These are phyloP conservation scores for Solenopsis fugax DNA, from an alignment of 1,140 invertebrate genomes.

Conservation along the genomic window DNA sequence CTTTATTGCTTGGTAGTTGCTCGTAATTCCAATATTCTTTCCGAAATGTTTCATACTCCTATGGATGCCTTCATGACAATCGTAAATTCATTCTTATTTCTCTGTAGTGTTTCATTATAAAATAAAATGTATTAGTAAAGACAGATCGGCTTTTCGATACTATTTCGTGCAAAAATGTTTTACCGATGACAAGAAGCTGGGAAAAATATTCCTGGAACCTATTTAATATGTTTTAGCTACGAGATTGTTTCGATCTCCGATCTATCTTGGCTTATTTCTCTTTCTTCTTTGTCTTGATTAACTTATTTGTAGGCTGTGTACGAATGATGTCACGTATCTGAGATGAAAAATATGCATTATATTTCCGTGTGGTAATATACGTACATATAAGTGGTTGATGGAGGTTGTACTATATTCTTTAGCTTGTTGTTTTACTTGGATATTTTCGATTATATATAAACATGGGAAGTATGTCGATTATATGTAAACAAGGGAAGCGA, in stretches of 20 bases:
- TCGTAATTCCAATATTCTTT: constrained; percentile 68
- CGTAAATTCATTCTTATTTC: constrained; percentile 53
- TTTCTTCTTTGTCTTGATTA: constrained; percentile 54
- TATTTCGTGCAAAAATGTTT: constrained; percentile 44
- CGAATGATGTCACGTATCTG: constrained; percentile 60
- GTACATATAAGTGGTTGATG: constrained; percentile 25
- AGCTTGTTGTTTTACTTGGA: constrained; percentile 25
- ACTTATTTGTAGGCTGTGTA: constrained; percentile 58
- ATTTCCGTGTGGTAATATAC: constrained; percentile 67
- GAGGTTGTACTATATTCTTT: constrained; percentile 53
- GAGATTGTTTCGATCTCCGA: constrained; percentile 61
- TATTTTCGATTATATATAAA: constrained; percentile 21
- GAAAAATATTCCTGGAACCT: constrained; percentile 7
- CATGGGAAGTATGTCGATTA: background rate
- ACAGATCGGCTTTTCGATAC: constrained; percentile 57
- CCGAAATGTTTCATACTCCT: constrained; percentile 62
- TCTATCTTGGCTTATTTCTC: constrained; percentile 54
- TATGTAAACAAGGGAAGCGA: background rate
- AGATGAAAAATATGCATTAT: constrained; percentile 72
- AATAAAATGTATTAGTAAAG: constrained; percentile 42
- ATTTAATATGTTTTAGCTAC: constrained; percentile 2
- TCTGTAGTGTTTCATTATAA: constrained; percentile 65
- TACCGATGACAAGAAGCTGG: constrained; percentile 17
- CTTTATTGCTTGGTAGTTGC: constrained; percentile 82
- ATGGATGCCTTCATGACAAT: constrained; percentile 54